Percentiles rank a stretch among this genome's conserved stretches.
phyloP scores from a whole-genome alignment of 2,113 vertebrate species.

The Plotosus lineatus region DNA sequence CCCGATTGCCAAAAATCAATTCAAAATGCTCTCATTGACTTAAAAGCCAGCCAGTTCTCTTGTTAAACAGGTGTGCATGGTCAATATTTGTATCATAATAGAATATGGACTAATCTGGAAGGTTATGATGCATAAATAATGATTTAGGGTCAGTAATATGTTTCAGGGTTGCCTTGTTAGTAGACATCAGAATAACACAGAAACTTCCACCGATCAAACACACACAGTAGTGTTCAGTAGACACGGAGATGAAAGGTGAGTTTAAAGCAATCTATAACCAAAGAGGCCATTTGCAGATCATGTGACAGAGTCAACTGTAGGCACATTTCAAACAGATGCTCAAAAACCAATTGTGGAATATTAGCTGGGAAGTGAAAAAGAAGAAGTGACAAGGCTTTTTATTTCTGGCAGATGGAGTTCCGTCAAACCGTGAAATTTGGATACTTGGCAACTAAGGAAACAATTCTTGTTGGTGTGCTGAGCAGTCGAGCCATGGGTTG shows the following conservation, averaged over 20 bases:
- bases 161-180: not conserved
- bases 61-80: not conserved
- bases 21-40: not conserved
- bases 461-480: slow-evolving; percentile 73
- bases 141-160: not conserved
- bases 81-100: not conserved
- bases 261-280: slow-evolving; percentile 55
- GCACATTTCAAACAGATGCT: slow-evolving; percentile 69
- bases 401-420: slow-evolving; percentile 64
- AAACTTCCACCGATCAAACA: not conserved
- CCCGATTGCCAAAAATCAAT: not conserved
- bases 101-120: not conserved
- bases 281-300: slow-evolving; percentile 62
- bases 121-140: not conserved
- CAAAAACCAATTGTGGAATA: slow-evolving; percentile 77
- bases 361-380: slow-evolving; percentile 70
- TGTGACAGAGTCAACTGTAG: slow-evolving; percentile 66
- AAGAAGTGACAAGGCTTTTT: slow-evolving; percentile 65
- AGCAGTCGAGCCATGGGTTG: slow-evolving; percentile 66
- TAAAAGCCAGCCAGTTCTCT: not conserved
- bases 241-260: slow-evolving; percentile 2
- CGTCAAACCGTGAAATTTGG: slow-evolving; percentile 75
- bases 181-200: not conserved
- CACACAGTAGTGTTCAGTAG: not conserved
- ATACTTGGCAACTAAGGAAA: slow-evolving; percentile 74